These are phyloP conservation scores for Nasonia giraulti DNA, from an alignment of 1,140 invertebrate genomes.

Conservation along the genomic window DNA sequence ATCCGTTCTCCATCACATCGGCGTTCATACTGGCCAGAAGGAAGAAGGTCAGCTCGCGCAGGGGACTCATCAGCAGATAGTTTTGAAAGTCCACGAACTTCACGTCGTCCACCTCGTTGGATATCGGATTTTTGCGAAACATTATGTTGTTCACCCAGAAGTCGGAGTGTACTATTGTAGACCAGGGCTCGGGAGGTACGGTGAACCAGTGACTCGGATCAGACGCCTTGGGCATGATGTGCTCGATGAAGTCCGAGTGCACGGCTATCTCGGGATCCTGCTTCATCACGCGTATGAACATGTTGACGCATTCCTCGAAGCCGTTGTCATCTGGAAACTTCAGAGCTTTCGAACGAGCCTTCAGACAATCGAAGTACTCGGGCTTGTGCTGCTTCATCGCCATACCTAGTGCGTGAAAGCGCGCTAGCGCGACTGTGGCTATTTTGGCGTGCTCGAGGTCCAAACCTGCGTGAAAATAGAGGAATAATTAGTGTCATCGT, in stretches of 20 bases:
- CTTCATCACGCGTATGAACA: conserved; percentile 60
- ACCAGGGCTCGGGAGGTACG: conserved; percentile 69
- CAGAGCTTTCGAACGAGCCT: conserved; percentile 56
- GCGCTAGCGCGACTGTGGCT: conserved; percentile 73
- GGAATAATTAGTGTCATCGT: neutral
- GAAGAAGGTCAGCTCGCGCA: conserved; percentile 77
- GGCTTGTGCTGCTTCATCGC: conserved; percentile 74
- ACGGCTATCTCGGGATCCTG: conserved; percentile 59
- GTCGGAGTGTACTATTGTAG: conserved; percentile 76
- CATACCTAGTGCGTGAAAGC: conserved; percentile 77
- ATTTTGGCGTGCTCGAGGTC: conserved; percentile 72
- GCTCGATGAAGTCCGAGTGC: conserved; percentile 57
- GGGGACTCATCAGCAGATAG: conserved; percentile 73
- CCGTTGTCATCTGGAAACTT: conserved; percentile 33
- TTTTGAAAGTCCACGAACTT: conserved; percentile 81
- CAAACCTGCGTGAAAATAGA: conserved; percentile 63
- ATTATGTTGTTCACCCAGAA: conserved; percentile 81
- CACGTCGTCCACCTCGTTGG: conserved; percentile 67
- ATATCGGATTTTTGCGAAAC: conserved; percentile 64
- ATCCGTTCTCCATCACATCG: conserved; percentile 68
- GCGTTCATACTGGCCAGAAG: conserved; percentile 74
- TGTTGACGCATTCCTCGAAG: neutral
- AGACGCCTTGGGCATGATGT: conserved; percentile 46
- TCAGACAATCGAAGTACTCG: conserved; percentile 71
- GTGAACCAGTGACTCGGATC: conserved; percentile 54